Evolutionary conservation across 2,113 vertebrate genomes (phyloP).

Genomic region (Brachyhypopomus gauderio): DNA sequence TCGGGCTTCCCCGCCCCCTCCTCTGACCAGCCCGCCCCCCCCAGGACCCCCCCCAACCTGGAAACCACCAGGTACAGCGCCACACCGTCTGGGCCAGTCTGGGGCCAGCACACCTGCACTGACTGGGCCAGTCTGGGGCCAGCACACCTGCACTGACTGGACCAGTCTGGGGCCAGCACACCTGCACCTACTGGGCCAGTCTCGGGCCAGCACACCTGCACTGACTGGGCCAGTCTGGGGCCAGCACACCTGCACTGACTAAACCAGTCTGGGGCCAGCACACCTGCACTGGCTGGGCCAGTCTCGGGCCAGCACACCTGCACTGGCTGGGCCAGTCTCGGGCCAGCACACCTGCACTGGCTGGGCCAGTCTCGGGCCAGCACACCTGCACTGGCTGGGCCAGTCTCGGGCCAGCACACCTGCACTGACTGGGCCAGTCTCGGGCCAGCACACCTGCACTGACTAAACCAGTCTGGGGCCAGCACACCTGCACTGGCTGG

Average conservation of each 20-base stretch:
- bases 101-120: too few relatives aligned
- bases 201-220: background rate
- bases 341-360: background rate
- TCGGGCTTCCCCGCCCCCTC: slow-evolving; percentile 66
- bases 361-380: background rate
- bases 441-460: background rate
- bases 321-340: too few relatives aligned
- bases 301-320: background rate
- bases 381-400: too few relatives aligned
- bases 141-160: too few relatives aligned
- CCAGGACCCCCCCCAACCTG: slow-evolving; percentile 73
- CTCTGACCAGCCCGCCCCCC: slow-evolving; percentile 46
- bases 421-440: background rate
- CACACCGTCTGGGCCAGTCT: background rate
- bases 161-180: too few relatives aligned
- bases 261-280: too few relatives aligned
- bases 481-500: background rate
- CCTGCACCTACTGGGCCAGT: too few relatives aligned
- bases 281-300: background rate
- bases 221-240: background rate
- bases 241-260: background rate
- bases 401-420: too few relatives aligned
- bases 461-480: too few relatives aligned
- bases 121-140: too few relatives aligned
- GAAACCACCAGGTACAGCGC: slow-evolving; percentile 57